Base-by-base conservation (phyloP, 1,140 invertebrate species). In the Bombus consobrinus region DNA sequence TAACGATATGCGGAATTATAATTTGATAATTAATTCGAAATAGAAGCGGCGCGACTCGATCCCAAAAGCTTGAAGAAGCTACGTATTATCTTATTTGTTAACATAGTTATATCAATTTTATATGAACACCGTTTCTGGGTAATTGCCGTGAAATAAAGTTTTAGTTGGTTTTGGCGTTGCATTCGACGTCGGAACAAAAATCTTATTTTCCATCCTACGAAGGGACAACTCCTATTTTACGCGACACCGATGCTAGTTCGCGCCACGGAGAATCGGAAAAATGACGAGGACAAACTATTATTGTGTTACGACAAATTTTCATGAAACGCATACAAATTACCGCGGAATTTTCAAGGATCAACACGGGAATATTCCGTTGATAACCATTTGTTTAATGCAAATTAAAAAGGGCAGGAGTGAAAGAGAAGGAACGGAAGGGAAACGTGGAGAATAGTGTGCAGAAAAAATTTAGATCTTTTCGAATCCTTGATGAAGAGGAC, bases 231-330 rank as follows among this genome's bases (percentile, higher is more conserved):
- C 5, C 32, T 53, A 15, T 18, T 64, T n/a, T 2, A 1, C 1
- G 12, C 22, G 9, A 22, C 28, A 34, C 22, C 10, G n/a, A 3
- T 1, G 43, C 13, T 53, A 22, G 12, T 68, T 57, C 57, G 34
- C 28, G 9, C 10, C 5, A 6, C 25, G 9, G 25, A 15, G 1
- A 25, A 39, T 39, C 15, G 68, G 37, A 6, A 59, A 59, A 71
- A 71, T 22, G 28, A 79, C 4, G n/a, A 47, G 8, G 34, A 53
- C 32, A n/a, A 22, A 13, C 22, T 18, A 28, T 57, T 41, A 57
- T 82, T 71, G 71, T 8, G 1, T 47, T 25, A 25, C 28, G 8
- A 34, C 72, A 83, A 83, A 83, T 76, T 47, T 39, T 76, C 41
- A 34, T 4, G 62, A 28, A 74, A 37, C n/a, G 80, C 66, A 47